Evolutionary conservation across 2,888 invertebrate species (phyloP).

Genomic region (Pterostichus madidus): DNA sequence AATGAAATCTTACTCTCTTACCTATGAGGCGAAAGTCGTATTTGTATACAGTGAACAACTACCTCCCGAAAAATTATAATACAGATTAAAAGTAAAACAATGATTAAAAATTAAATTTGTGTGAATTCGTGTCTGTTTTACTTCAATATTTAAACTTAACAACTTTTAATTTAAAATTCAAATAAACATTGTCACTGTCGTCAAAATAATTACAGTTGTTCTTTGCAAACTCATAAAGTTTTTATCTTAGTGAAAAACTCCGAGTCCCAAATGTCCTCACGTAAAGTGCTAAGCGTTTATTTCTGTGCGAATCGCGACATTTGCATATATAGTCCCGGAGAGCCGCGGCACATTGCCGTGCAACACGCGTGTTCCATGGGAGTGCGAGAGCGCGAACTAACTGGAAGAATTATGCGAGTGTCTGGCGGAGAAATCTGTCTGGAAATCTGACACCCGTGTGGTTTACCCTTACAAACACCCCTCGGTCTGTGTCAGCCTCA

Average conservation of each 20-base stretch:
- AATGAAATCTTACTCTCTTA: no score
- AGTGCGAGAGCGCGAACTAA: conserved; percentile 3
- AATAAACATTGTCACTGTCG: no score
- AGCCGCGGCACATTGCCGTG: conserved; percentile 5
- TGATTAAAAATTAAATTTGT: no score
- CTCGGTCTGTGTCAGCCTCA: neutral
- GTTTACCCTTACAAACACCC: conserved; percentile 15
- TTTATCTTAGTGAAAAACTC: neutral
- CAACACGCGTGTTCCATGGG: conserved; percentile 25
- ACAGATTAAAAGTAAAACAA: no score
- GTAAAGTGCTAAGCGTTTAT: conserved; percentile 31
- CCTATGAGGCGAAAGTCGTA: no score
- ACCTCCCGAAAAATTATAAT: no score
- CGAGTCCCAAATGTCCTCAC: no score
- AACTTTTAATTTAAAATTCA: no score
- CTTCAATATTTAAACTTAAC: no score
- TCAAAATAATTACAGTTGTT: no score
- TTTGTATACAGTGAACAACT: no score
- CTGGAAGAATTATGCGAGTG: conserved; percentile 58
- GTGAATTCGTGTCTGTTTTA: no score
- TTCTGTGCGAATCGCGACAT: neutral
- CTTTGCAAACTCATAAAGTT: neutral
- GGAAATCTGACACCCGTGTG: conserved; percentile 52
- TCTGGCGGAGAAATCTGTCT: conserved; percentile 61
- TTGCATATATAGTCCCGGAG: conserved; percentile 12